Evolutionary conservation across 2,797 vertebrate genomes (phyloP).

Genomic region (Chaetophractus vellerosus): DNA sequence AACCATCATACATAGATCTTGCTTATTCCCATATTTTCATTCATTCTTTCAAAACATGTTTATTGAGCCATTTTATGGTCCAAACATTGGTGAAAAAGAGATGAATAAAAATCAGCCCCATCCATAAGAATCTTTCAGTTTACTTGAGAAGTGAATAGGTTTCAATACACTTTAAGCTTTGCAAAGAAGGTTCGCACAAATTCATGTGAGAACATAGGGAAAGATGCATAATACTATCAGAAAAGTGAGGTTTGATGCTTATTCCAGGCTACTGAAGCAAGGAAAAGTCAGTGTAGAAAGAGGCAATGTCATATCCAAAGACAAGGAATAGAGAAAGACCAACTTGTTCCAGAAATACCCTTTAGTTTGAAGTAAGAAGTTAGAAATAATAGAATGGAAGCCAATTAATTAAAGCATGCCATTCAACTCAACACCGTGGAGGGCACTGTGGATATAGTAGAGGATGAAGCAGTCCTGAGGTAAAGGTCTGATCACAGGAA

Average conservation of each 20-base stretch:
- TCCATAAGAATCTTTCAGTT: neutral
- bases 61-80: neutral
- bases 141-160: neutral
- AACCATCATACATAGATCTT: neutral
- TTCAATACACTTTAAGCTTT: neutral
- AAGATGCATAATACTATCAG: neutral
- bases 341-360: neutral
- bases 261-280: neutral
- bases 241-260: neutral
- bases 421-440: neutral
- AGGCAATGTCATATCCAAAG: neutral
- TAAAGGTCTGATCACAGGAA: neutral
- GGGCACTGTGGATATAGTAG: neutral
- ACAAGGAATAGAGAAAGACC: neutral
- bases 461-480: neutral
- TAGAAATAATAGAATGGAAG: neutral
- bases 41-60: neutral
- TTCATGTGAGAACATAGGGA: neutral
- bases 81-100: neutral
- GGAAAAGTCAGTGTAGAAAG: neutral
- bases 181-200: neutral
- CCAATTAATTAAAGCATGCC: neutral
- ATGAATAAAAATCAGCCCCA: neutral
- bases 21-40: neutral
- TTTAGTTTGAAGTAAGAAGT: neutral